Conservation (phyloP, 2,797 vertebrate genomes). For the Pangasius macronema region DNA sequence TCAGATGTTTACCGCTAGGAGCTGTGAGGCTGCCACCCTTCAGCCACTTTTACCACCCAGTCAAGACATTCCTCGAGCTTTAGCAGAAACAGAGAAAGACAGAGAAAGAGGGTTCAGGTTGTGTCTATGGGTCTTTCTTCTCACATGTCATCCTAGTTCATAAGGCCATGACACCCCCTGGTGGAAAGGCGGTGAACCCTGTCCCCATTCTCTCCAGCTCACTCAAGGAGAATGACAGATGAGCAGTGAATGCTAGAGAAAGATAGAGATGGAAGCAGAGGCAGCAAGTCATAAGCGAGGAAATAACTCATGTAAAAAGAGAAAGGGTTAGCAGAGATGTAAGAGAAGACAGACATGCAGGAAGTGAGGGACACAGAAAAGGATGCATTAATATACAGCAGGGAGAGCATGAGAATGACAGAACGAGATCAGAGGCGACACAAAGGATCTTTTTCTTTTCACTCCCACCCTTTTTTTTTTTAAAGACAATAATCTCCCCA, state of each 20-base stretch:
- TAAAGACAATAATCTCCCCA: constrained; percentile 42
- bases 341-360: constrained; percentile 22
- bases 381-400: constrained; percentile 31
- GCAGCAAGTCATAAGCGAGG: constrained; percentile 18
- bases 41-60: constrained; percentile 54
- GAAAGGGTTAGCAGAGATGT: constrained; percentile 40
- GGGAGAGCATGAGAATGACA: constrained; percentile 27
- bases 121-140: constrained; percentile 38
- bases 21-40: constrained; percentile 36
- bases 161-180: constrained; percentile 65
- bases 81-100: constrained; percentile 16
- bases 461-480: constrained; percentile 27
- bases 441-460: constrained; percentile 32
- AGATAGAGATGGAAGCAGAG: constrained; percentile 20
- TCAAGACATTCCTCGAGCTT: constrained; percentile 56
- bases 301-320: constrained; percentile 43
- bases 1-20: constrained; percentile 52
- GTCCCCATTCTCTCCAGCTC: constrained; percentile 52
- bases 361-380: constrained; percentile 30
- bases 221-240: constrained; percentile 51
- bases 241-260: constrained; percentile 33
- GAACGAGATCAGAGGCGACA: constrained; percentile 24
- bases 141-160: constrained; percentile 54
- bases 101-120: constrained; percentile 28
- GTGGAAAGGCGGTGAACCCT: constrained; percentile 60